phyloP scores from a whole-genome alignment of 2,888 invertebrate genomes.

The Gari tellinella region DNA sequence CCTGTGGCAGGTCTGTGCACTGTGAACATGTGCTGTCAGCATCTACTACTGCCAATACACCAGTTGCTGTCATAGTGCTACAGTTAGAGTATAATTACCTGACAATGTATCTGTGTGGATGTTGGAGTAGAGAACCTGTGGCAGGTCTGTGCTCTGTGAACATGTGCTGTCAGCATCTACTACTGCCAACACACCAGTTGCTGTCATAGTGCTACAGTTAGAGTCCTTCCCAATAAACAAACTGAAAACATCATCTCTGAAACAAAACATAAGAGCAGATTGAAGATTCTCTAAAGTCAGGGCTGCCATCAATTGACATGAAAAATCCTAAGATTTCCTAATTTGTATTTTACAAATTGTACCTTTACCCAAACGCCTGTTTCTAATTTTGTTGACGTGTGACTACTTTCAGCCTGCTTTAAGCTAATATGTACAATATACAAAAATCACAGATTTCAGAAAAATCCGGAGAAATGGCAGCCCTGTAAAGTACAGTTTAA shows the following conservation, averaged over 20 bases:
- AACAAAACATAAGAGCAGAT: too few relatives aligned
- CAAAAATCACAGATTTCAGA: too few relatives aligned
- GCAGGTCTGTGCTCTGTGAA: constrained; percentile 31
- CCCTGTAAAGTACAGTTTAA: too few relatives aligned
- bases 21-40: constrained; percentile 35
- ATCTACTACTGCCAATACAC: constrained; percentile 45
- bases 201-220: constrained; percentile 15
- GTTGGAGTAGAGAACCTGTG: constrained; percentile 34
- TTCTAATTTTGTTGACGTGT: too few relatives aligned
- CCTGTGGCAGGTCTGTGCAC: constrained; percentile 39
- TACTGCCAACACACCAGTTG: constrained; percentile 30
- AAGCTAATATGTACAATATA: too few relatives aligned
- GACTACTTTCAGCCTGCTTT: too few relatives aligned
- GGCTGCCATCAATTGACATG: too few relatives aligned
- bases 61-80: constrained; percentile 22
- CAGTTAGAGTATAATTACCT: constrained; percentile 24
- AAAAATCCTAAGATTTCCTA: too few relatives aligned
- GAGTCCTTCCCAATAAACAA: constrained; percentile 26
- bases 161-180: constrained; percentile 36
- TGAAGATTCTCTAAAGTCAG: too few relatives aligned
- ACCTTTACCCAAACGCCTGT: too few relatives aligned
- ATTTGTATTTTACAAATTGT: too few relatives aligned
- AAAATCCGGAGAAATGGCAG: too few relatives aligned
- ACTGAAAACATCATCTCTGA: constrained; percentile 11
- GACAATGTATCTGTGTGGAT: constrained; percentile 10